Base-by-base conservation (phyloP, 1,140 invertebrate species). In the Diorhabda carinulata region DNA sequence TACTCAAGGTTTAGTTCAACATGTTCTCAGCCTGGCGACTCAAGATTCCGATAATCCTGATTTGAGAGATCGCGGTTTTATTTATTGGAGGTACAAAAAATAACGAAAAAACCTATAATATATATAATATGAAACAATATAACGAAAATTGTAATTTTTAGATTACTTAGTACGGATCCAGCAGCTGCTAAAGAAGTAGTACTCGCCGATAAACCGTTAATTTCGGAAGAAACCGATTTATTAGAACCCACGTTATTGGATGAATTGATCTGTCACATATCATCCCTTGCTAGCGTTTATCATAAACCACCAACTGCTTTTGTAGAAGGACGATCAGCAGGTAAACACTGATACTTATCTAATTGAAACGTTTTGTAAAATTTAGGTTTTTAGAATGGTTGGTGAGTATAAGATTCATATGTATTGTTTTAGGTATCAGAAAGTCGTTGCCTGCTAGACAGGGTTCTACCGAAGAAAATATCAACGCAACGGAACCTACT, bases 11-110 rank as follows among this genome's bases (percentile, higher is more conserved):
- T 83, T 99, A 9, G 98, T 99, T 3, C 98, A 99, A 81, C 89
- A 93, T 78, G 95, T 97, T 2, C 86, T 98, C 3, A 96, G 93
- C 77, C 85, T 98, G 59, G 94, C 95, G 3, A 97, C 96, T 2
- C 95, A 98, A 84, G 97, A 99, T 82, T 98, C 96, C n/a, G 98
- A 99, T 81, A 99, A 99, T 84, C 98, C 98, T 0, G 98, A 99
- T 84, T 84, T 99, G 5, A 87, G 98, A 71, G 98, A 99, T 81
- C 90, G 98, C 74, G 98, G 98, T 47, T 99, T 99, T 80, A 99
- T 99, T 78, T 99, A 99, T 82, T 99, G 98, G 98, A 89, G 98
- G 74, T 78, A 72, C 9, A 25, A 25, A 25, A 25, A 25, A 25
- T 25, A 25, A 25, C 25, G 25, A 25, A 25, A 25, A 25, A 25